Evolutionary conservation across 2,888 invertebrate genomes (phyloP).

Genomic region (Hypena proboscidalis): DNA sequence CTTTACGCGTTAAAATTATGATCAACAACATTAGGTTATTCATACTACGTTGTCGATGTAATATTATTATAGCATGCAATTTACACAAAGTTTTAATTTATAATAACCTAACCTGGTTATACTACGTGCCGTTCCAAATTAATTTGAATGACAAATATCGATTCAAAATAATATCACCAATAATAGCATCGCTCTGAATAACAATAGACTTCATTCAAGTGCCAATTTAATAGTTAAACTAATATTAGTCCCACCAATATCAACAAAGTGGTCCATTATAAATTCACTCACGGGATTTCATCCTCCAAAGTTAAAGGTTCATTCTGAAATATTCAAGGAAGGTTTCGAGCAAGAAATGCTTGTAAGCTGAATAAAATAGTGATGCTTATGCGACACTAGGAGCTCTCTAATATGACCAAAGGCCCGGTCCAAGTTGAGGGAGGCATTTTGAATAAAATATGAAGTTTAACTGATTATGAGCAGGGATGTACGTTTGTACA

Average conservation of each 20-base stretch:
- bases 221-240: not conserved
- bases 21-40: too few relatives aligned
- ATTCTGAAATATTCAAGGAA: constrained; percentile 23
- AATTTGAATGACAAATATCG: too few relatives aligned
- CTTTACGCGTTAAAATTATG: too few relatives aligned
- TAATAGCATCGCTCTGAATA: too few relatives aligned
- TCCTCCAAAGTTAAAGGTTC: constrained; percentile 18
- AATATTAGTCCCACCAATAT: not conserved
- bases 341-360: constrained; percentile 33
- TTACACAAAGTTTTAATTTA: too few relatives aligned
- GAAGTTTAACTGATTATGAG: constrained; percentile 23
- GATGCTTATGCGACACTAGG: constrained; percentile 9
- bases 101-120: too few relatives aligned
- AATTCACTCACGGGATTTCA: constrained; percentile 19
- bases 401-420: constrained; percentile 29
- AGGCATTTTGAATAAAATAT: constrained; percentile 35
- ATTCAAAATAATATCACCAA: too few relatives aligned
- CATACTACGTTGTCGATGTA: too few relatives aligned
- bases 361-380: constrained; percentile 47
- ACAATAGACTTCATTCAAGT: too few relatives aligned
- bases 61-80: too few relatives aligned
- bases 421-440: constrained; percentile 15
- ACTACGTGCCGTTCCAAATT: too few relatives aligned
- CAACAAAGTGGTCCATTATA: constrained; percentile 8
- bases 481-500: too few relatives aligned